phyloP scores from a whole-genome alignment of 2,888 invertebrate genomes.

The Drosophila silvestris region DNA sequence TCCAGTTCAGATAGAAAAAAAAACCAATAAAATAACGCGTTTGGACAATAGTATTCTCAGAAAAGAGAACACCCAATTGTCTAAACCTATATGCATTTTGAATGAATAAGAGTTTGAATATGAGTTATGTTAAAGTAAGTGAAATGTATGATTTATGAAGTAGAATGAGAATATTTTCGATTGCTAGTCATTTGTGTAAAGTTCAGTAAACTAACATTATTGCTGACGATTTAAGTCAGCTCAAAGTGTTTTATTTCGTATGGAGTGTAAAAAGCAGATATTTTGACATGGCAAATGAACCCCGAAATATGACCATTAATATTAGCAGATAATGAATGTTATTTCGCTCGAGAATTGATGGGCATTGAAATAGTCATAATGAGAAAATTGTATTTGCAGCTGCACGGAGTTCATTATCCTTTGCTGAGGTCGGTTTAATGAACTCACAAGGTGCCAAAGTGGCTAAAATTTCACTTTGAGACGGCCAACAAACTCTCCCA shows the following conservation, averaged over 20 bases:
- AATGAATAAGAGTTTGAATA: neutral
- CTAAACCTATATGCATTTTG: neutral
- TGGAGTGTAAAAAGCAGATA: neutral
- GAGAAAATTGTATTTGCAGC: slow-evolving; percentile 50
- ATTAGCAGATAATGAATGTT: slow-evolving; percentile 37
- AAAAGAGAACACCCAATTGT: neutral
- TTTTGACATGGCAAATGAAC: slow-evolving; percentile 19
- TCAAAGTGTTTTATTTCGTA: neutral
- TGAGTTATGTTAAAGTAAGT: neutral
- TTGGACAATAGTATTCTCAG: neutral
- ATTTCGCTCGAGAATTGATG: slow-evolving; percentile 62
- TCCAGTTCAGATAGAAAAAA: neutral
- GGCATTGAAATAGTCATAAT: slow-evolving; percentile 59
- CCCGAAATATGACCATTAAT: slow-evolving; percentile 30
- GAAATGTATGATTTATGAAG: neutral
- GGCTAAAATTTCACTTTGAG: slow-evolving; percentile 44
- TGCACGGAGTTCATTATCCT: slow-evolving; percentile 68
- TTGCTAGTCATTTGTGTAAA: neutral
- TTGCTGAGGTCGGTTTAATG: slow-evolving; percentile 65
- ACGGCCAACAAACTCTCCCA: neutral
- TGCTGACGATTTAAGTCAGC: neutral
- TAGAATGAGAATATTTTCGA: neutral
- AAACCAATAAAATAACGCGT: neutral
- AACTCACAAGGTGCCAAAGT: slow-evolving; percentile 70
- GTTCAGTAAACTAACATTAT: neutral